Evolutionary conservation across 2,113 vertebrate genomes (phyloP).

Genomic region (Otolemur garnettii): DNA sequence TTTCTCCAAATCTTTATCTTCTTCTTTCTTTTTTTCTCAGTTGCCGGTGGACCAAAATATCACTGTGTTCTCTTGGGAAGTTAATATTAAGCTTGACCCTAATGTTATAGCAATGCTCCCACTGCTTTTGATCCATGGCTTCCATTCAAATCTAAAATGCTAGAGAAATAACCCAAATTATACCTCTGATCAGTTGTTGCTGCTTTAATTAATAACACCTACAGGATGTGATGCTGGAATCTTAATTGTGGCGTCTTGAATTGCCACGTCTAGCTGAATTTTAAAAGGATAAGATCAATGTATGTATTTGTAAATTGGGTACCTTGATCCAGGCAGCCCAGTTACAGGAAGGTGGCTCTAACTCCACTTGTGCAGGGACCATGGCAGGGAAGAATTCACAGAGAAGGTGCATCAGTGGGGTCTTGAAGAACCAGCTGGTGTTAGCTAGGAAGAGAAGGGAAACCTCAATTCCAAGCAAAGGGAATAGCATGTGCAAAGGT

Average conservation of each 20-base stretch:
- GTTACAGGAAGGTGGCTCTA: background rate
- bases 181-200: background rate
- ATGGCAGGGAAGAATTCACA: background rate
- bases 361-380: background rate
- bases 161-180: background rate
- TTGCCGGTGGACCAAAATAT: slow-evolving; percentile 60
- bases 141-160: background rate
- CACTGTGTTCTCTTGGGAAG: slow-evolving; percentile 59
- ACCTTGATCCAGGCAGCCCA: background rate
- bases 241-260: background rate
- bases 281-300: background rate
- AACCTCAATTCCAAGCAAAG: background rate
- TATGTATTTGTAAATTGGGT: background rate
- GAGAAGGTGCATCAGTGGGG: too few relatives aligned
- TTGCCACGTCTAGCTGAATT: background rate
- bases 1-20: slow-evolving; percentile 32
- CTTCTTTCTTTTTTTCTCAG: background rate
- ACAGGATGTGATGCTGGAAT: background rate
- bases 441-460: background rate
- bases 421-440: background rate
- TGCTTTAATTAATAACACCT: slow-evolving; percentile 15
- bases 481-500: background rate
- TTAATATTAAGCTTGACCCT: slow-evolving; percentile 56
- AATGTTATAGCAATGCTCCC: background rate
- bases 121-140: background rate